phyloP scores from a whole-genome alignment of 2,113 vertebrate genomes.

The Oncorhynchus masou region DNA sequence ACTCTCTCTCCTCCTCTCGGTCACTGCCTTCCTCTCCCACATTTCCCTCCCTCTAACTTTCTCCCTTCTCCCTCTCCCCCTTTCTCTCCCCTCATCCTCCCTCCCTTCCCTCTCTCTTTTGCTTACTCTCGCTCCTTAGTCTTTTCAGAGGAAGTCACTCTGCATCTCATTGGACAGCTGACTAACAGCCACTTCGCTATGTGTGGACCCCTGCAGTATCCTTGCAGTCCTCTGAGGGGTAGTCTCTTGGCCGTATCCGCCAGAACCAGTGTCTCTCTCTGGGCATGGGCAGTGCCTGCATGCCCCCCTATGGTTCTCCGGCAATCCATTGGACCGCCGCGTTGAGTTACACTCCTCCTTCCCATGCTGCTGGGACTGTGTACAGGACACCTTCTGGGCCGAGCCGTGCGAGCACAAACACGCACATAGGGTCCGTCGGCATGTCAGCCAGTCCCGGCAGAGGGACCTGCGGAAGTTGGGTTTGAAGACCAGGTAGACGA shows the following conservation, averaged over 20 bases:
- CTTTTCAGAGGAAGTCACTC: constrained; percentile 70
- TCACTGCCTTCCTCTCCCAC: no score
- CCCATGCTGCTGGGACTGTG: constrained; percentile 30
- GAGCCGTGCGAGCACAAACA: constrained; percentile 41
- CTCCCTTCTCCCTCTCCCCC: no score
- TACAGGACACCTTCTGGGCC: constrained; percentile 45
- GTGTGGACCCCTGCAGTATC: constrained; percentile 59
- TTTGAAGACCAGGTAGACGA: constrained; percentile 80
- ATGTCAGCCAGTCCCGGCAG: constrained; percentile 58
- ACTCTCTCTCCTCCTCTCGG: neutral
- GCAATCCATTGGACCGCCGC: constrained; percentile 65
- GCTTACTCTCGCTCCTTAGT: neutral
- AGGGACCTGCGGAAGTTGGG: constrained; percentile 80
- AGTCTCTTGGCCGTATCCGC: constrained; percentile 36
- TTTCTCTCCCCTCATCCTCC: neutral
- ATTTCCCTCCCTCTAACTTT: neutral
- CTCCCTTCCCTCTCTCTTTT: neutral
- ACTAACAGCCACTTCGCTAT: constrained; percentile 69
- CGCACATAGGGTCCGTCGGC: constrained; percentile 54
- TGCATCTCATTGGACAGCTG: constrained; percentile 72
- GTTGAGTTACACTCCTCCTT: constrained; percentile 63
- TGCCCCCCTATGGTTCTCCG: constrained; percentile 54
- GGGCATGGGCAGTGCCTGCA: constrained; percentile 67
- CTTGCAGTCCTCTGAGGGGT: constrained; percentile 62
- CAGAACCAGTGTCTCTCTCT: constrained; percentile 23